Conservation (phyloP, 2,888 invertebrate genomes). For the Homarus gammarus region DNA sequence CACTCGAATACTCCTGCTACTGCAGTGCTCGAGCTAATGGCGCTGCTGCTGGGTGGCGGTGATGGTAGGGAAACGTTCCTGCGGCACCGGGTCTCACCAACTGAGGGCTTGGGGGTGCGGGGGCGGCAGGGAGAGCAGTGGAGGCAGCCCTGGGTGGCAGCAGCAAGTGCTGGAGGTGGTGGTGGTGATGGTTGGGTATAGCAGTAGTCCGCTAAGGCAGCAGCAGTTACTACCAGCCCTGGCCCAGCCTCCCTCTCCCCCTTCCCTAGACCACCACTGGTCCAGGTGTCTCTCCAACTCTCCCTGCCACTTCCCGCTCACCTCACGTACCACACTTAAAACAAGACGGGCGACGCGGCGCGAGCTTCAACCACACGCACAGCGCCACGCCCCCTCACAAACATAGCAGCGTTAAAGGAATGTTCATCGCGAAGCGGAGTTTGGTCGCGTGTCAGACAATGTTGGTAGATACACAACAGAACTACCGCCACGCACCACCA, state of each 20-base stretch:
- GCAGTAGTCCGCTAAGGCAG: conserved; percentile 28
- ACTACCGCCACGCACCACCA: conserved; percentile 68
- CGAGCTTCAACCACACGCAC: conserved; percentile 28
- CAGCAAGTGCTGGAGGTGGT: background rate
- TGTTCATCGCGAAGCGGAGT: conserved; percentile 70
- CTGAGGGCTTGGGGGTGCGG: conserved; percentile 55
- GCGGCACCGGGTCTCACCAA: conserved; percentile 68
- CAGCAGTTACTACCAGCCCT: conserved; percentile 40
- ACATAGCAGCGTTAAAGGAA: conserved; percentile 70
- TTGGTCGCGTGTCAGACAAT: conserved; percentile 59
- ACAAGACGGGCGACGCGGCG: conserved; percentile 37
- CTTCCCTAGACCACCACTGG: conserved; percentile 7
- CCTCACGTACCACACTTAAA: conserved; percentile 66
- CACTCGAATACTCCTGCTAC: conserved; percentile 51
- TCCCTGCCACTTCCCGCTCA: conserved; percentile 50
- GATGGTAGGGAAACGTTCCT: conserved; percentile 54
- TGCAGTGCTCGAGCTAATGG: conserved; percentile 46
- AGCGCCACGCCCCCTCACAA: conserved; percentile 42
- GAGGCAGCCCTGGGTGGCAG: conserved; percentile 4
- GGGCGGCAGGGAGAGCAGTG: conserved; percentile 25
- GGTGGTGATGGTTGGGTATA: conserved; percentile 14
- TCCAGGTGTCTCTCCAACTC: conserved; percentile 36
- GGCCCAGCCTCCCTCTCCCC: conserved; percentile 40
- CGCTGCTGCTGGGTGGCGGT: conserved; percentile 49
- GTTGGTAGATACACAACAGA: conserved; percentile 63